Evolutionary conservation across 2,888 invertebrate species (phyloP).

Genomic region (Abrostola triplasia): DNA sequence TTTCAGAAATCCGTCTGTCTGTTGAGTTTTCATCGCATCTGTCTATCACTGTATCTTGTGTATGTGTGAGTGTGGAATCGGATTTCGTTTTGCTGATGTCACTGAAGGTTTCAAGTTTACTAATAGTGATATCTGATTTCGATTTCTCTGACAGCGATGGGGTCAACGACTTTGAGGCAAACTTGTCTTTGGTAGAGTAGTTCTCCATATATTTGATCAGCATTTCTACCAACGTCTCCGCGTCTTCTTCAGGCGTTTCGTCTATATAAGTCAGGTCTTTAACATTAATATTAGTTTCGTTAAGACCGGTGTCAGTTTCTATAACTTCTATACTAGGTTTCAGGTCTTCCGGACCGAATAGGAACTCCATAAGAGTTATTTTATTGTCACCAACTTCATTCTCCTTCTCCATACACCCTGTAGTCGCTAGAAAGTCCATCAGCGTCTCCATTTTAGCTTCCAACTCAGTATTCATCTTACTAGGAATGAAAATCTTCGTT

Average conservation of each 20-base stretch:
- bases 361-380: constrained; percentile 84
- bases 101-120: constrained; percentile 80
- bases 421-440: constrained; percentile 82
- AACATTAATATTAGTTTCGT: constrained; percentile 79
- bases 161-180: constrained; percentile 72
- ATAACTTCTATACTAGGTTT: constrained; percentile 76
- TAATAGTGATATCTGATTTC: constrained; percentile 84
- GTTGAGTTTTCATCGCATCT: constrained; percentile 64
- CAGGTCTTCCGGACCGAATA: constrained; percentile 79
- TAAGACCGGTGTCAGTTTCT: constrained; percentile 69
- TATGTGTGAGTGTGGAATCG: constrained; percentile 82
- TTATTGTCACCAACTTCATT: constrained; percentile 75
- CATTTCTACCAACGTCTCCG: constrained; percentile 82
- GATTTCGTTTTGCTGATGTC: constrained; percentile 85
- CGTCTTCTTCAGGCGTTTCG: constrained; percentile 82
- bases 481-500: constrained; percentile 67
- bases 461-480: constrained; percentile 77
- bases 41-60: constrained; percentile 84
- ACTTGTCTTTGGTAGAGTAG: constrained; percentile 73
- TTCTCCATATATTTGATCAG: constrained; percentile 84
- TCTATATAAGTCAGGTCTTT: constrained; percentile 82
- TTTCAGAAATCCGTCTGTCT: constrained; percentile 79
- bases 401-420: constrained; percentile 80
- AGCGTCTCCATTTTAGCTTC: constrained; percentile 86
- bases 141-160: constrained; percentile 83